phyloP scores from a whole-genome alignment of 2,888 invertebrate genomes.

The Pyrocoelia pectoralis region DNA sequence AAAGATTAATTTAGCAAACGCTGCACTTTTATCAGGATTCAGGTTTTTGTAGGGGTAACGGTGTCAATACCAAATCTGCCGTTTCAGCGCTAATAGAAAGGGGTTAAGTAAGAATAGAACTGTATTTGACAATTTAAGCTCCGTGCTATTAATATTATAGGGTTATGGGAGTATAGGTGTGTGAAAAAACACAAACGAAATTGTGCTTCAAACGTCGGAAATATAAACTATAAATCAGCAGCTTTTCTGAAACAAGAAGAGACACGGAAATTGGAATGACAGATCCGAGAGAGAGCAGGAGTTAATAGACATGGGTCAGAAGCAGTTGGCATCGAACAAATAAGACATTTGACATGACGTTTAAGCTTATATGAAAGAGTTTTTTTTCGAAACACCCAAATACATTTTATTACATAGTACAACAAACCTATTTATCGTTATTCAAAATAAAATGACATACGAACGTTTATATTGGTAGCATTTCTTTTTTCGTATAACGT shows the following conservation, averaged over 20 bases:
- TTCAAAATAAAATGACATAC: not conserved
- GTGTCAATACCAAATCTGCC: not conserved
- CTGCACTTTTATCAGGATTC: constrained; percentile 11
- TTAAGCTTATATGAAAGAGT: constrained; percentile 36
- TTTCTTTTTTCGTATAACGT: not conserved
- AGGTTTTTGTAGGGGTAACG: constrained; percentile 9
- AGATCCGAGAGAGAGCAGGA: constrained; percentile 47
- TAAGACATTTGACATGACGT: constrained; percentile 49
- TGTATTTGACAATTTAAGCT: constrained; percentile 22
- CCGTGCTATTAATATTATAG: constrained; percentile 15
- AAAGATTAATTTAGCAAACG: constrained; percentile 18
- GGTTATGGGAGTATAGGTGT: constrained; percentile 24
- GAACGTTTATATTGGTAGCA: not conserved
- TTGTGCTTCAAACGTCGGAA: constrained; percentile 40
- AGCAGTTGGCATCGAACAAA: constrained; percentile 50
- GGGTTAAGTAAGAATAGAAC: constrained; percentile 7
- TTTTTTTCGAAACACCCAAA: constrained; percentile 11
- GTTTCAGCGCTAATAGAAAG: too few relatives aligned
- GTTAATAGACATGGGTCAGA: constrained; percentile 51
- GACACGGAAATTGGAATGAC: constrained; percentile 41
- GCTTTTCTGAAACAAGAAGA: constrained; percentile 41
- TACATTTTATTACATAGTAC: constrained; percentile 4
- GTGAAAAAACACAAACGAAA: constrained; percentile 36
- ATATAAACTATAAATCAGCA: constrained; percentile 37
- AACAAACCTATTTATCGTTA: not conserved